Percentiles rank a stretch among this genome's conserved stretches.
Evolutionary conservation across 2,888 invertebrate species (phyloP).

Genomic region (Helicoverpa assulta): DNA sequence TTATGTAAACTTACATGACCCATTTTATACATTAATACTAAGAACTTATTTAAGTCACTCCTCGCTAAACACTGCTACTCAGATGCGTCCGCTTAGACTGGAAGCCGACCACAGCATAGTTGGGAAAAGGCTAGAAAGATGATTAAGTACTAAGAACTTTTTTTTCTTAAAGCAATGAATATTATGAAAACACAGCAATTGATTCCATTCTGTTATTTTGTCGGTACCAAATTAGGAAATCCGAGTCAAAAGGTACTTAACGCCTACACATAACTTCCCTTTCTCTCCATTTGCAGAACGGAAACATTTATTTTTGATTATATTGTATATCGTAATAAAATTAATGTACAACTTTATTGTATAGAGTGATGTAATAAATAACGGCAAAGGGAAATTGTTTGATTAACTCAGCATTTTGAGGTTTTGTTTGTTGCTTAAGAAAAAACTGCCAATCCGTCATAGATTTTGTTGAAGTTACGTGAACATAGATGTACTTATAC

Average conservation of each 20-base stretch:
- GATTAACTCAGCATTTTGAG: background rate
- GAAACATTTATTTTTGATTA: slow-evolving; percentile 30
- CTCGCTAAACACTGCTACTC: no score
- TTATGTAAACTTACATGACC: no score
- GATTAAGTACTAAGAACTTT: no score
- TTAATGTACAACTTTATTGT: slow-evolving; percentile 5
- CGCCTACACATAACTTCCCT: slow-evolving; percentile 28
- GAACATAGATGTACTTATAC: background rate
- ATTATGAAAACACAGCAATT: background rate
- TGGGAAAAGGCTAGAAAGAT: no score
- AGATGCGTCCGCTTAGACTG: no score
- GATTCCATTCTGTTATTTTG: slow-evolving; percentile 1
- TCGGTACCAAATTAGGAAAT: slow-evolving; percentile 25
- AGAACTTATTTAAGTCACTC: no score
- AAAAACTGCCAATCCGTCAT: background rate
- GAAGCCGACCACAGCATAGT: no score
- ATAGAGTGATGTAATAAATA: background rate
- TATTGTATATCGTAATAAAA: slow-evolving; percentile 29
- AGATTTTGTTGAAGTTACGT: background rate
- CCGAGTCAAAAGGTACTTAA: slow-evolving; percentile 6
- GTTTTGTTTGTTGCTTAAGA: background rate
- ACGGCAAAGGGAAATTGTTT: background rate
- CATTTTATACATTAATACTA: no score
- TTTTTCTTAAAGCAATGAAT: no score
- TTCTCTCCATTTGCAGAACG: slow-evolving; percentile 45